Conservation (phyloP, 2,797 vertebrate species). For the Miichthys miiuy region DNA sequence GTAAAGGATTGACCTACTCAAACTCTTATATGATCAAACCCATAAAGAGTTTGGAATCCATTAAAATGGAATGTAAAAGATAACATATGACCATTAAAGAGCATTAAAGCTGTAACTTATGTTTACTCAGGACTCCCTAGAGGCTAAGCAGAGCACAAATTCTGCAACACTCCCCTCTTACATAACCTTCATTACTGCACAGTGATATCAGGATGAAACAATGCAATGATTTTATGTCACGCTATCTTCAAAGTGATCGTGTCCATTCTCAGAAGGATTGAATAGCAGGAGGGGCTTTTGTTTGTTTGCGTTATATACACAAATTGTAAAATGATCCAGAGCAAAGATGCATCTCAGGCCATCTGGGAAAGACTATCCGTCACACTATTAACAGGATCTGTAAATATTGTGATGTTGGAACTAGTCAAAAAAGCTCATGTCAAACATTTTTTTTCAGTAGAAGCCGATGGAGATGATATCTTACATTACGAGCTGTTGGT, state of each 20-base stretch:
- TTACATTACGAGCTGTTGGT: neutral
- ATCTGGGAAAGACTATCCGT: constrained; percentile 47
- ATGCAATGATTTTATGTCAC: constrained; percentile 35
- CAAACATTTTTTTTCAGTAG: constrained; percentile 32
- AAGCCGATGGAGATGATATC: constrained; percentile 8
- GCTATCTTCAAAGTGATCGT: constrained; percentile 21
- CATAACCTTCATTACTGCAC: constrained; percentile 29
- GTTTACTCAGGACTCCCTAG: constrained; percentile 24
- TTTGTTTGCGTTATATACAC: constrained; percentile 66
- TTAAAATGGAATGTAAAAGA: constrained; percentile 51
- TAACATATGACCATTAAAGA: constrained; percentile 34
- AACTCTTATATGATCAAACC: constrained; percentile 30
- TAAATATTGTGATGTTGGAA: constrained; percentile 60
- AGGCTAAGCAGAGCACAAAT: constrained; percentile 16
- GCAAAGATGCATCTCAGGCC: constrained; percentile 42
- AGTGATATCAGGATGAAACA: constrained; percentile 46
- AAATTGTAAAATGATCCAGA: constrained; percentile 50
- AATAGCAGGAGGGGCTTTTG: constrained; percentile 43
- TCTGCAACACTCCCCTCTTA: constrained; percentile 21
- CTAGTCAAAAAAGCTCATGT: constrained; percentile 22
- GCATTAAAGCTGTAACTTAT: constrained; percentile 25
- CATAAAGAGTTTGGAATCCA: constrained; percentile 35
- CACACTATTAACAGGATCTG: constrained; percentile 39
- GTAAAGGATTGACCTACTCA: constrained; percentile 30
- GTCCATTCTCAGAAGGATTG: constrained; percentile 35